A percentile compares a stretch with the other conserved stretches of the same genome.
phyloP scores from a whole-genome alignment of 2,888 invertebrate species.

The Acleris emargana region DNA sequence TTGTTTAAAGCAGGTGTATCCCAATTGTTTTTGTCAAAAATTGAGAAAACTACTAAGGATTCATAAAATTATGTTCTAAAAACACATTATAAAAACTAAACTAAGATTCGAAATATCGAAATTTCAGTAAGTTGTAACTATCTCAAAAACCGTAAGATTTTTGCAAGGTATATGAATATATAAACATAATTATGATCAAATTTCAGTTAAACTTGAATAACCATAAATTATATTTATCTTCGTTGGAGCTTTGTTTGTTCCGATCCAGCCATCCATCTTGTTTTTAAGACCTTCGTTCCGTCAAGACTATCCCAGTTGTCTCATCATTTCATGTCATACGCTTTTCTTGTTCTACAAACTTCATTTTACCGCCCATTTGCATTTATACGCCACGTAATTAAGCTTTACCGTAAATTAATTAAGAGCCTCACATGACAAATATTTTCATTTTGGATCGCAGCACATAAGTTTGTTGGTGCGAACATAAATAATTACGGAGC shows the following conservation, averaged over 20 bases:
- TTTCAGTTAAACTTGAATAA: constrained; percentile 19
- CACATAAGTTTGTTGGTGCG: constrained; percentile 15
- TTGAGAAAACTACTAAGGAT: too few species aligned
- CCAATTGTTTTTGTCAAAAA: too few species aligned
- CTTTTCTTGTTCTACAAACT: not conserved
- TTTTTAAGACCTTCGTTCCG: constrained; percentile 22
- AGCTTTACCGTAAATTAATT: constrained; percentile 21
- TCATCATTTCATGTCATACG: constrained; percentile 15
- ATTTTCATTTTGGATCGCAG: constrained; percentile 17
- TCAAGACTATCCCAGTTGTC: constrained; percentile 21
- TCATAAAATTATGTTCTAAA: too few species aligned
- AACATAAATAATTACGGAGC: constrained; percentile 31
- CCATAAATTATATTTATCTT: constrained; percentile 26
- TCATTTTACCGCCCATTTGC: constrained; percentile 8
- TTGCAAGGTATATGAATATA: too few species aligned
- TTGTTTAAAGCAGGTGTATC: too few species aligned
- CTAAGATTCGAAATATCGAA: too few species aligned
- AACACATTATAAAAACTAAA: too few species aligned
- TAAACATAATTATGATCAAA: constrained; percentile 19
- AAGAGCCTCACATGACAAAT: constrained; percentile 13
- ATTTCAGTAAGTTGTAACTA: too few species aligned
- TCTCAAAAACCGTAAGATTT: too few species aligned
- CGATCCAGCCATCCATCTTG: constrained; percentile 31
- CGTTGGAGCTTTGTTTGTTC: constrained; percentile 11
- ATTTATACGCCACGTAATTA: constrained; percentile 8